Base-by-base conservation (phyloP, 2,888 invertebrate species). In the Diogma glabrata region DNA sequence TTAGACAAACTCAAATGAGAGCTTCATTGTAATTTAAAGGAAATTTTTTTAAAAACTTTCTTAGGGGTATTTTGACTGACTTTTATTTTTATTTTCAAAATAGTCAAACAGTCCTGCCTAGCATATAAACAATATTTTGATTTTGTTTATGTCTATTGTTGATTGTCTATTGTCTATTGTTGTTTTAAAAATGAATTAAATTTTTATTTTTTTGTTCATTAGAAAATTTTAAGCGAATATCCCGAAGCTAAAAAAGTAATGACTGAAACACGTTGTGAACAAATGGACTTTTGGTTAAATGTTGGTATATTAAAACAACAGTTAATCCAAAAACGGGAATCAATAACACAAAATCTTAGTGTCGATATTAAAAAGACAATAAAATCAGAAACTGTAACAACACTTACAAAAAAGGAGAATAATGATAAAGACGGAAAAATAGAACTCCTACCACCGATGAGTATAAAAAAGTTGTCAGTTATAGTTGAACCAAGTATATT, bases 211-310 rank as follows among this genome's bases (percentile, higher is more conserved):
- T 26, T 36, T 33, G 49, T n/a, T 54, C 56, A n/a, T 43, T 38
- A 57, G 56, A 49, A 54, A 12, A 54, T 57, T 45, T 54, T 69
- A 7, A 67, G 67, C 55, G 65, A 64, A 59, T 67, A 65, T 53
- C 58, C 60, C 2, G 67, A 66, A 22, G 68, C 69, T 40, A 65
- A 63, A 52, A 63, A 64, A 55, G 50, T 67, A 23, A 67, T 70
- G 60, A 65, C 64, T 36, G 75, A 78, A 51, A 79, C 81, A 1
- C 74, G 80, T 51, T 76, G 78, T 57, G 73, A 75, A 2, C 82
- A 82, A 62, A 73, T 80, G 12, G 76, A 79, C 53, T 76, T 75
- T 59, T 82, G 81, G 81, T 64, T 74, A 1, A 73, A 72, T 49
- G 69, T 73, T 40, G 77, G 76, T 46, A 71, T 71, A 53, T 62